These are phyloP conservation scores for Octodonta nipae DNA, from an alignment of 2,888 invertebrate species.

Conservation along the genomic window DNA sequence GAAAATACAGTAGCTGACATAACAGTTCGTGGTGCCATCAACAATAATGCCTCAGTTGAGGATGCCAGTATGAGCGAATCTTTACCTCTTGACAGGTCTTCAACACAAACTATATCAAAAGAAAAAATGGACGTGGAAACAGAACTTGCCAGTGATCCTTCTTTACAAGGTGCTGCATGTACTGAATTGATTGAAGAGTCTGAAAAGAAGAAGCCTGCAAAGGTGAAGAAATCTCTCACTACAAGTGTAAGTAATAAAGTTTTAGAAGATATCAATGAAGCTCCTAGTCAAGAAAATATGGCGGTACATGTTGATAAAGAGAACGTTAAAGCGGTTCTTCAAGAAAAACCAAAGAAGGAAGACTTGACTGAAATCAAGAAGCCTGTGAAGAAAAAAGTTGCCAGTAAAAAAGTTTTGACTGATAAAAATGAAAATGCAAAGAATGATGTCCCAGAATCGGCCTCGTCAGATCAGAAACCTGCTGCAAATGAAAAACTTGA, in stretches of 20 bases:
- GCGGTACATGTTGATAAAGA: constrained; percentile 25
- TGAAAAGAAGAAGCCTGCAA: constrained; percentile 30
- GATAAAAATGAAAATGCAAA: constrained; percentile 30
- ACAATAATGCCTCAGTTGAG: constrained; percentile 23
- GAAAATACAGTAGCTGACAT: constrained; percentile 35
- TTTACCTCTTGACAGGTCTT: constrained; percentile 27
- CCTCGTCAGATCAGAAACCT: constrained; percentile 14
- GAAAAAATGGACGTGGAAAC: constrained; percentile 30
- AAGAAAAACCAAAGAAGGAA: constrained; percentile 13
- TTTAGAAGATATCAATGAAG: constrained; percentile 31
- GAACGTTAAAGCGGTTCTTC: constrained; percentile 15
- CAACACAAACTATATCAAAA: constrained; percentile 28
- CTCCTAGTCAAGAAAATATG: constrained; percentile 31
- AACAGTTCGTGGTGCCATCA: constrained; percentile 21
- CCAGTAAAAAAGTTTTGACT: constrained; percentile 30
- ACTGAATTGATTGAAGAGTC: constrained; percentile 34
- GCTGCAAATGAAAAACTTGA: constrained; percentile 19
- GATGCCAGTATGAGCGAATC: constrained; percentile 25
- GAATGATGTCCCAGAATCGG: constrained; percentile 12
- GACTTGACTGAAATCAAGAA: constrained; percentile 22
- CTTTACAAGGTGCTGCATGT: constrained; percentile 34
- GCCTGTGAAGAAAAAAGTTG: constrained; percentile 26
- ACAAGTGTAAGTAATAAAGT: constrained; percentile 20
- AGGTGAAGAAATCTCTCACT: constrained; percentile 27
- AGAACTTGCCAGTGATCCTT: constrained; percentile 21